Evolutionary conservation across 1,140 invertebrate species (phyloP), one percentile per base, ranked within the genome.

Genomic region (Lepidostoma basale): DNA sequence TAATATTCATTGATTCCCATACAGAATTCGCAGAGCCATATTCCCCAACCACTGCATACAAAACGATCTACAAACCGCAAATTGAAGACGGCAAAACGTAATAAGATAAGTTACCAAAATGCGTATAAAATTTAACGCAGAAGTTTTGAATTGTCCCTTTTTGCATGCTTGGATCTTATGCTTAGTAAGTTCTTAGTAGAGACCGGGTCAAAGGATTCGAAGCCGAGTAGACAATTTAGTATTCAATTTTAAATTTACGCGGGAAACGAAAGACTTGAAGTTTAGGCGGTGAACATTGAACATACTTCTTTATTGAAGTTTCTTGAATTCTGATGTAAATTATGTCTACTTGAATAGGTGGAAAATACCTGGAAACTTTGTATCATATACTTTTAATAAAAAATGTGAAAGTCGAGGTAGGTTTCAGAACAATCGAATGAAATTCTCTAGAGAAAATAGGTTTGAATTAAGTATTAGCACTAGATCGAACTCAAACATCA

Each of bases 181-280:
- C 14, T 36, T 6, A 36, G 33, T 36, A 36, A 36, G 33, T 36
- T 6, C 9, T n/a, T 36, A 25, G 12, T 23, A 23, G 22, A 3
- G 45, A 49, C 44, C 20, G 23, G 18, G 9, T 23, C 12, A 49
- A 49, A 36, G 30, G 26, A n/a, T 56, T 26, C 40, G 39, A 26
- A 23, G 23, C 30, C n/a, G 8, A 62, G 40, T 25, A 62, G 40
- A 62, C 59, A 44, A 62, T 62, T 62, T 62, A 44, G 59, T 62
- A 62, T 62, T 62, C 59, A 62, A 62, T 62, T 62, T 62, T 42
- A 45, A 62, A 62, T 62, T 62, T 62, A 45, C 39, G 59, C 59
- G 59, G 16, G 14, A 36, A 36, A 30, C 12, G 22, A 49, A 22
- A 12, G 22, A 49, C n/a, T 47, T 49, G 10, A 49, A n/a, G 23